Evolutionary conservation across 2,888 invertebrate species (phyloP).

Genomic region (Drosophila emarginata): DNA sequence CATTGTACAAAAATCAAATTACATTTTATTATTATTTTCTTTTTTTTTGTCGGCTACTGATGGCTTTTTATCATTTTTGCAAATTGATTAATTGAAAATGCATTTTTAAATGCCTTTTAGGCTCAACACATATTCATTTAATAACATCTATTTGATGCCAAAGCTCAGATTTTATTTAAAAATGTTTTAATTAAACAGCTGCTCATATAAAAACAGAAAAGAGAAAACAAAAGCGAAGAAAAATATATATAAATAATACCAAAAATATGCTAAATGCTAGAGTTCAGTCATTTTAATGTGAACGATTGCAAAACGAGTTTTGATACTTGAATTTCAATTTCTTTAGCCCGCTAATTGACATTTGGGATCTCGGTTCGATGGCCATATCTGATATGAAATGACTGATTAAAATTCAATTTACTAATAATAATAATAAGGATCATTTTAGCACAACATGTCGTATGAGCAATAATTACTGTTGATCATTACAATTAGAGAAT

Average conservation of each 20-base stretch:
- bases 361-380: not conserved
- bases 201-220: not conserved
- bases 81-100: slow-evolving; percentile 52
- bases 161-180: slow-evolving; percentile 18
- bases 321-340: slow-evolving; percentile 1
- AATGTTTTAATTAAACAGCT: slow-evolving; percentile 34
- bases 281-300: slow-evolving; percentile 29
- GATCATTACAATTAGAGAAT: not conserved
- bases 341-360: slow-evolving; percentile 16
- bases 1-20: slow-evolving; percentile 36
- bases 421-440: not conserved
- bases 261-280: slow-evolving; percentile 38
- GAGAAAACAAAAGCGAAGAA: not conserved
- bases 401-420: not conserved
- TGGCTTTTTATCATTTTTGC: slow-evolving; percentile 29
- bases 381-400: too few relatives aligned
- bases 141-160: slow-evolving; percentile 9
- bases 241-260: not conserved
- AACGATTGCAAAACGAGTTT: slow-evolving; percentile 26
- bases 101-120: slow-evolving; percentile 34
- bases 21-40: slow-evolving; percentile 19
- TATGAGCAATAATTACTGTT: slow-evolving; percentile 11
- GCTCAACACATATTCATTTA: slow-evolving; percentile 33
- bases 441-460: slow-evolving; percentile 3
- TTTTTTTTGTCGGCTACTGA: not conserved